These are phyloP conservation scores for Tiliacea aurago DNA, from an alignment of 2,888 invertebrate genomes.

Conservation along the genomic window DNA sequence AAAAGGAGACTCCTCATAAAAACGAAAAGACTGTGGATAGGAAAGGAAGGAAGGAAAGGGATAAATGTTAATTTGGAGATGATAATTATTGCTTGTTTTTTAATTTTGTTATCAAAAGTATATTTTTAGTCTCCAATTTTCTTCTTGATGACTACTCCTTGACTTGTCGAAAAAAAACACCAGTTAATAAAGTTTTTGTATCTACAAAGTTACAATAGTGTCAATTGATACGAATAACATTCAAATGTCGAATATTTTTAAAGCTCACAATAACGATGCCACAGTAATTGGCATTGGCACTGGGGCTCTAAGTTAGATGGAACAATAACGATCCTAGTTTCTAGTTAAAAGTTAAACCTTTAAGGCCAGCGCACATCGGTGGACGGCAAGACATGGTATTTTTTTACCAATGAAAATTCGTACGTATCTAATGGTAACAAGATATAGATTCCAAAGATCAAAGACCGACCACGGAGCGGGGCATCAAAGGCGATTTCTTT, in stretches of 20 bases:
- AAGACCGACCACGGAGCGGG: not conserved
- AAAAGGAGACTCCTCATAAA: not conserved
- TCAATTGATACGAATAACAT: not conserved
- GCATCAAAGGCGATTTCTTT: not conserved
- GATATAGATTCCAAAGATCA: not conserved
- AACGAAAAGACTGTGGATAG: not conserved
- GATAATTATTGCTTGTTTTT: too few relatives aligned
- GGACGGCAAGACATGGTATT: too few relatives aligned
- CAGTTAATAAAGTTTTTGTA: not conserved
- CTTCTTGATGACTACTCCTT: too few relatives aligned
- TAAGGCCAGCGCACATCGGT: too few relatives aligned
- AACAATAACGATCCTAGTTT: constrained; percentile 29
- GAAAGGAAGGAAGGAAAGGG: not conserved
- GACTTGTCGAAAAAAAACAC: too few relatives aligned
- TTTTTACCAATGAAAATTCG: not conserved
- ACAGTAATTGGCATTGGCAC: constrained; percentile 29
- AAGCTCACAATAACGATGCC: constrained; percentile 12
- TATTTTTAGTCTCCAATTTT: too few relatives aligned
- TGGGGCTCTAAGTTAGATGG: constrained; percentile 33
- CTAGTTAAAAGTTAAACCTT: constrained; percentile 21
- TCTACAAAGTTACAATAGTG: not conserved
- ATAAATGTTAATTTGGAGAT: not conserved
- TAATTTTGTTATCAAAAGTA: not conserved
- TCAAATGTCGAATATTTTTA: not conserved
- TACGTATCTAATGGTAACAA: not conserved